Evolutionary conservation across 2,797 vertebrate species (phyloP).

Genomic region (Coluber constrictor): DNA sequence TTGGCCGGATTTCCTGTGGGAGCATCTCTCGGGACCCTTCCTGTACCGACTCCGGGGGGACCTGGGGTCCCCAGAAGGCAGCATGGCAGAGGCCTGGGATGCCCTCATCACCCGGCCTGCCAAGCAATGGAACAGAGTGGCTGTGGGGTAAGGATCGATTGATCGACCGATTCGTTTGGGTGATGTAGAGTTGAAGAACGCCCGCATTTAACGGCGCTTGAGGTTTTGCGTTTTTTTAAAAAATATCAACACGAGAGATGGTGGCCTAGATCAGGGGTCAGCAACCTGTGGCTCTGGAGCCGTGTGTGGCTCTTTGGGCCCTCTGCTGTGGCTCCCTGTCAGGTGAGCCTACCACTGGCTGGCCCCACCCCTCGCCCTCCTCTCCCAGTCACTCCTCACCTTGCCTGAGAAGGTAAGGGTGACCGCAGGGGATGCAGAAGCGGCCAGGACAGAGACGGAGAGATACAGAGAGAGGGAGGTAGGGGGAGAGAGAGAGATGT

Average conservation of each 20-base stretch:
- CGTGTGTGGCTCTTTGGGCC: too few species aligned
- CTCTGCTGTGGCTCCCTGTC: too few species aligned
- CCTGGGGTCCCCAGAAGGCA: constrained; percentile 72
- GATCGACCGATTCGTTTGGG: background rate
- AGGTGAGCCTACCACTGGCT: too few species aligned
- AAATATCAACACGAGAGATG: background rate
- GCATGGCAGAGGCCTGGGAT: constrained; percentile 86
- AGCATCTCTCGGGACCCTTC: constrained; percentile 73
- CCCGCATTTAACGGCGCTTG: background rate
- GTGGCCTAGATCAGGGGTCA: too few species aligned
- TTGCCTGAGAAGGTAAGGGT: too few species aligned
- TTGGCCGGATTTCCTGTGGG: constrained; percentile 71
- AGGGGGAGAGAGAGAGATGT: too few species aligned
- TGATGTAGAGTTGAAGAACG: background rate
- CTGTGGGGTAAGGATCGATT: constrained; percentile 84
- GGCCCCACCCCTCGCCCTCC: too few species aligned
- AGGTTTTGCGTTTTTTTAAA: background rate
- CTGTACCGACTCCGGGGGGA: constrained; percentile 48
- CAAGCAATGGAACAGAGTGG: constrained; percentile 84
- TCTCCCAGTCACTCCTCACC: too few species aligned
- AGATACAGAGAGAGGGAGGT: too few species aligned
- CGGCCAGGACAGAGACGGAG: too few species aligned
- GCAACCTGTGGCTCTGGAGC: too few species aligned
- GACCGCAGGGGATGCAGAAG: too few species aligned
- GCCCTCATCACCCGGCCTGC: constrained; percentile 81